Base-by-base conservation (phyloP, 2,888 invertebrate species). In the Cataglyphis rosenhaueri region DNA sequence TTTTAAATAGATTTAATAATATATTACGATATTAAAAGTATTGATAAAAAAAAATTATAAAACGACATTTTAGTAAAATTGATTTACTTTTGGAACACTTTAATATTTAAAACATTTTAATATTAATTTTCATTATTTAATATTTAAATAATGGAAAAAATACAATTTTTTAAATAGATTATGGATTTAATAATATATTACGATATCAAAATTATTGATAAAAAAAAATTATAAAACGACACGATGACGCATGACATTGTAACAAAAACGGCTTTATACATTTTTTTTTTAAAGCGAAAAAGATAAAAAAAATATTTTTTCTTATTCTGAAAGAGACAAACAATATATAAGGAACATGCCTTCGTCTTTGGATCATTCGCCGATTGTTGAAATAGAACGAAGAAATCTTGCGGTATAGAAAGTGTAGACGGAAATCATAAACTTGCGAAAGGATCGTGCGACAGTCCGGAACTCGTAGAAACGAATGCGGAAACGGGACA, bases 391-490 rank as follows among this genome's bases (percentile, higher is more conserved):
- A 74, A 71, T 82, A 74, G 70, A 85, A 88, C 81, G 44, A 78
- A 44, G 71, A 81, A 88, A 88, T 71, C 81, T 84, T 71, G 70
- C 61, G 75, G 75, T 82, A 55, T 76, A 86, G 66, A 78, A 41
- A 78, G 32, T 62, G 83, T 71, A 85, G 83, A 84, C 87, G 87
- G 89, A 91, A 91, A 89, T 91, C 86, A 88, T 88, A 86, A 91
- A 87, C 86, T 87, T 85, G 75, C 84, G 76, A 85, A 87, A 89
- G 87, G 86, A 84, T 78, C 78, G 76, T 79, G 82, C 74, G 70
- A 81, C 78, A 85, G 79, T 81, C 79, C 59, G 83, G 79, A 87
- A 88, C 86, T 88, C 66, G 85, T 82, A 75, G 87, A 86, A 89
- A 87, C 83, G 86, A 90, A 87, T 81, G 73, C 84, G 86, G 70